phyloP scores from a whole-genome alignment of 2,797 vertebrate genomes.

The Semaprochilodus insignis region DNA sequence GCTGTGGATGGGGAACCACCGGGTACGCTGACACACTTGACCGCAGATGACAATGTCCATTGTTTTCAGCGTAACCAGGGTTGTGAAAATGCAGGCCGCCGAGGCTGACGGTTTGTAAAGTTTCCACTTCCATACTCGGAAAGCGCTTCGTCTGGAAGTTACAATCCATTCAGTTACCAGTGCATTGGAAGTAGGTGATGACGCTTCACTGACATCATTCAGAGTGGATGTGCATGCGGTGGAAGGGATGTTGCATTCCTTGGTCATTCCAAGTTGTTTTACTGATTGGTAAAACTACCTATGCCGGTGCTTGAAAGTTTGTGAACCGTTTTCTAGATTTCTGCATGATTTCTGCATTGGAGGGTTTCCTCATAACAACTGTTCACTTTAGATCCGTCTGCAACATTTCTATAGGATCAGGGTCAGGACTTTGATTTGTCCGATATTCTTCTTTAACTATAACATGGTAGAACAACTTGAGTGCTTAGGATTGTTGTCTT shows the following conservation, averaged over 20 bases:
- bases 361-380: no score
- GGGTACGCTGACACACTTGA: conserved; percentile 75
- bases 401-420: no score
- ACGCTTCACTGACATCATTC: background rate
- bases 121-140: background rate
- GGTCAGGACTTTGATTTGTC: no score
- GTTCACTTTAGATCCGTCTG: no score
- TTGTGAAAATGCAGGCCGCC: background rate
- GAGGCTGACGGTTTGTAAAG: background rate
- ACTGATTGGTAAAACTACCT: background rate
- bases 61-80: background rate
- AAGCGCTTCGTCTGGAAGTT: background rate
- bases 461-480: no score
- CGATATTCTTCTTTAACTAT: no score
- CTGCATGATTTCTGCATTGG: no score
- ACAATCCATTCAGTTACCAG: background rate
- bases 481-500: no score
- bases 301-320: no score
- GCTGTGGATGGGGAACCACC: conserved; percentile 96
- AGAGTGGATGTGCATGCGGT: background rate
- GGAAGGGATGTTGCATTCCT: background rate
- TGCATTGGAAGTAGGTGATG: background rate
- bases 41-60: background rate
- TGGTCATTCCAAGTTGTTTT: background rate
- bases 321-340: no score